A percentile compares a stretch with the other conserved stretches of the same genome.
Evolutionary conservation across 2,113 vertebrate species (phyloP).

Genomic region (Corapipo altera): DNA sequence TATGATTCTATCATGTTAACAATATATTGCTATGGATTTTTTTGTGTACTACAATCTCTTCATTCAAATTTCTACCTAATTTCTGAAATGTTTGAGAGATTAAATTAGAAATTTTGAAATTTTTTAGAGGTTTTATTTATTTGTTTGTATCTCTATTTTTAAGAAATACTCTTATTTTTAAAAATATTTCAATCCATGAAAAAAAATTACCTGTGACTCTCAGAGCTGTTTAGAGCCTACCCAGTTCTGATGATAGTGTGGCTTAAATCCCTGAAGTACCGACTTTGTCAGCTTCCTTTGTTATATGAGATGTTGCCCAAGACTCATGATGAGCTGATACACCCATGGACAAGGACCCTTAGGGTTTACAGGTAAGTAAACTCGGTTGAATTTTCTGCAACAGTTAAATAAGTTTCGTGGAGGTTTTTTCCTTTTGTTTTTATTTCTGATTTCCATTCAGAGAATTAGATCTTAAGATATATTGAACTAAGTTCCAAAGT

Average conservation of each 20-base stretch:
- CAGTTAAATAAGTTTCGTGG: not conserved
- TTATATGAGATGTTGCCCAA: not conserved
- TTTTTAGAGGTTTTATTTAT: not conserved
- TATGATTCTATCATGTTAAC: not conserved
- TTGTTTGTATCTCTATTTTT: not conserved
- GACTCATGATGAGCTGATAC: not conserved
- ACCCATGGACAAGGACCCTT: not conserved
- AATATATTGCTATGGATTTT: accelerated
- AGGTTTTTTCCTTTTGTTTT: not conserved
- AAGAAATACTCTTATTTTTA: not conserved
- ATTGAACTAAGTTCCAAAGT: not conserved
- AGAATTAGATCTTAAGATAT: not conserved
- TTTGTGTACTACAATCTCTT: not conserved
- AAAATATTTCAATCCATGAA: not conserved
- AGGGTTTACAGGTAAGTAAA: not conserved
- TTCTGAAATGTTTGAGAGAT: not conserved
- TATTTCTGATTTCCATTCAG: not conserved
- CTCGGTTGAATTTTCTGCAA: not conserved
- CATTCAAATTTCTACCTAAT: not conserved
- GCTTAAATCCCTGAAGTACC: not conserved
- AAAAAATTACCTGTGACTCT: not conserved
- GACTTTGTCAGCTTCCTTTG: not conserved
- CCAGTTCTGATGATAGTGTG: not conserved
- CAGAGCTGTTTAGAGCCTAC: not conserved
- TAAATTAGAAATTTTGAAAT: not conserved